A percentile compares a stretch with the other conserved stretches of the same genome.
Evolutionary conservation across 2,797 vertebrate genomes (phyloP).

Genomic region (Ptychobarbus kaznakovi): DNA sequence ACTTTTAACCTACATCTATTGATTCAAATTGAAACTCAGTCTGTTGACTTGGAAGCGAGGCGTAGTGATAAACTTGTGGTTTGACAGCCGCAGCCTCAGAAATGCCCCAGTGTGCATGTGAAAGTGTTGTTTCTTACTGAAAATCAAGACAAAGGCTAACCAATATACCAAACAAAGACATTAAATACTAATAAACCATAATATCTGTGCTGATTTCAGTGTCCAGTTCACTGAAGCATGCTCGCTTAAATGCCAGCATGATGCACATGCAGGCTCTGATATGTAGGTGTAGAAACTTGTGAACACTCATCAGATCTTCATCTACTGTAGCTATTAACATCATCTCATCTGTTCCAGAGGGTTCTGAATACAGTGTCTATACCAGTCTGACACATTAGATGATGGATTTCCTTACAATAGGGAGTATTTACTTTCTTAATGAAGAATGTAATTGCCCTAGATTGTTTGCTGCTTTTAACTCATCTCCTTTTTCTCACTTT

Average conservation of each 20-base stretch:
- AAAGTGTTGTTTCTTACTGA: not conserved
- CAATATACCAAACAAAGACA: not conserved
- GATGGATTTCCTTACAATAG: slow-evolving; percentile 36
- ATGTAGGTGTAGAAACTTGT: slow-evolving; percentile 19
- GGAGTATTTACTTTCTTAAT: slow-evolving; percentile 36
- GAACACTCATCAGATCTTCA: not conserved
- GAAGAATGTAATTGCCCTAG: slow-evolving; percentile 30
- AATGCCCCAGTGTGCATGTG: slow-evolving; percentile 22
- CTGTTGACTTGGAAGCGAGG: slow-evolving; percentile 34
- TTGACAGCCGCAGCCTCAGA: slow-evolving; percentile 40
- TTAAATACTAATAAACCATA: not conserved
- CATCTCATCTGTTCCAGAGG: slow-evolving; percentile 5
- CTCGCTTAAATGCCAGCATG: not conserved
- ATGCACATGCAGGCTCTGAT: not conserved
- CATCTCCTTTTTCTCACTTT: slow-evolving; percentile 31
- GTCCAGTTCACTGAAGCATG: not conserved
- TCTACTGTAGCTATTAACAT: not conserved
- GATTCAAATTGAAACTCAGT: slow-evolving; percentile 30
- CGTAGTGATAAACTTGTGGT: slow-evolving; percentile 53
- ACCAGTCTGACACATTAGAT: slow-evolving; percentile 32
- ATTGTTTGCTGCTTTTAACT: slow-evolving; percentile 51
- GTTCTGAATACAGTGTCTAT: slow-evolving; percentile 16
- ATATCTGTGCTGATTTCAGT: not conserved
- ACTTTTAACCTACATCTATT: slow-evolving; percentile 39
- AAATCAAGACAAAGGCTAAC: not conserved